A percentile compares a stretch with the other conserved stretches of the same genome.
Conservation (phyloP, 2,888 invertebrate species). For the Aleiodes testaceus region DNA sequence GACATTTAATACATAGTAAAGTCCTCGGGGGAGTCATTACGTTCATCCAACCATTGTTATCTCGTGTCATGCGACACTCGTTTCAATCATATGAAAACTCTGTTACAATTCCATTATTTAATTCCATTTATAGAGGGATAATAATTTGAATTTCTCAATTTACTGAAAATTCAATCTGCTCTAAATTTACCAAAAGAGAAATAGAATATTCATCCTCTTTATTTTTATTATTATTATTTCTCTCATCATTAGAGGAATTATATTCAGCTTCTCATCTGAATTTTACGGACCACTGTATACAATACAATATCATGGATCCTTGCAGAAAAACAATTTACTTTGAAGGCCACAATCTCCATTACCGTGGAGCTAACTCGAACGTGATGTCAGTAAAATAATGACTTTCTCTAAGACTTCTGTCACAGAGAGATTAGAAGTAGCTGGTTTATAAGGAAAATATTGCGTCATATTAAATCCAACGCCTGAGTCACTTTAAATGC, state of each 20-base stretch:
- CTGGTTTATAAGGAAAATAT: conserved; percentile 46
- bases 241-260: conserved; percentile 16
- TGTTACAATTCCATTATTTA: no score
- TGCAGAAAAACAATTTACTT: conserved; percentile 70
- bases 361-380: conserved; percentile 58
- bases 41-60: conserved; percentile 1
- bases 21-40: neutral
- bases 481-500: conserved; percentile 52
- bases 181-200: neutral
- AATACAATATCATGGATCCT: conserved; percentile 52
- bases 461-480: conserved; percentile 55
- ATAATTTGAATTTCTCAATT: no score
- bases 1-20: conserved; percentile 42
- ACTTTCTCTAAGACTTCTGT: conserved; percentile 68
- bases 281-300: conserved; percentile 8
- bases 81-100: no score
- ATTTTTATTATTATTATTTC: neutral
- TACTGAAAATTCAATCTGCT: no score
- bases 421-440: conserved; percentile 54
- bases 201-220: no score
- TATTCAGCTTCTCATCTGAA: conserved; percentile 4
- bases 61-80: conserved; percentile 11
- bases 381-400: conserved; percentile 68
- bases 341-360: conserved; percentile 72
- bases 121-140: no score